A percentile compares a stretch with the other conserved stretches of the same genome.
phyloP scores from a whole-genome alignment of 2,113 vertebrate genomes.

The Cepphus grylle region DNA sequence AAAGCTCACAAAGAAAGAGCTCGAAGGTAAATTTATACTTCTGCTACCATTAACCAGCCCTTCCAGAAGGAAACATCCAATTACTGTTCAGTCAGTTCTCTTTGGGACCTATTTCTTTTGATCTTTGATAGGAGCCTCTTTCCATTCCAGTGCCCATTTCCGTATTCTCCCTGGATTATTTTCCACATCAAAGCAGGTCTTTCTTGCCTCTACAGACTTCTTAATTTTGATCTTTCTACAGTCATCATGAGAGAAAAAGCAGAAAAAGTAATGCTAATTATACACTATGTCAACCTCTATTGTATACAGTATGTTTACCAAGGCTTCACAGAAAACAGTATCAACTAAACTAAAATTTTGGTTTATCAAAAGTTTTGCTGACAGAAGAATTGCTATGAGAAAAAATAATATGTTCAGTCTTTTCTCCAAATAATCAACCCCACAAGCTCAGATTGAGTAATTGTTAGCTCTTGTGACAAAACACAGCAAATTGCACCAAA shows the following conservation, averaged over 20 bases:
- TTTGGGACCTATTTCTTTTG: conserved; percentile 52
- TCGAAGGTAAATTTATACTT: conserved; percentile 30
- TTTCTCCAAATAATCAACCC: background rate
- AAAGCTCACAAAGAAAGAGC: background rate
- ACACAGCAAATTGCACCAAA: background rate
- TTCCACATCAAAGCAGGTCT: conserved; percentile 57
- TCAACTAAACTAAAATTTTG: background rate
- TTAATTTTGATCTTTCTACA: conserved; percentile 22
- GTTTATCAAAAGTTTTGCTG: background rate
- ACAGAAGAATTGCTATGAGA: background rate
- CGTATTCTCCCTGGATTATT: conserved; percentile 24
- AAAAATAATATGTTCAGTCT: background rate
- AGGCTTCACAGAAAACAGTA: background rate
- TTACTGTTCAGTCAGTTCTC: conserved; percentile 26
- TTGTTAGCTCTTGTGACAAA: background rate
- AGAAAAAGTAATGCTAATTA: background rate
- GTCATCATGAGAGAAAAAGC: background rate
- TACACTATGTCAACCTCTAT: background rate
- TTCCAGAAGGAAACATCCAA: conserved; percentile 34
- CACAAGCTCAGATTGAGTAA: background rate
- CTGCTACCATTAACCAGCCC: background rate
- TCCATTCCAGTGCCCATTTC: conserved; percentile 26
- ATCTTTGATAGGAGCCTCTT: conserved; percentile 30
- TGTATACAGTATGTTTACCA: background rate
- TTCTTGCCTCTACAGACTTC: conserved; percentile 21